These are phyloP conservation scores for Mustelus asterias DNA, from an alignment of 2,113 vertebrate genomes.

Conservation along the genomic window DNA sequence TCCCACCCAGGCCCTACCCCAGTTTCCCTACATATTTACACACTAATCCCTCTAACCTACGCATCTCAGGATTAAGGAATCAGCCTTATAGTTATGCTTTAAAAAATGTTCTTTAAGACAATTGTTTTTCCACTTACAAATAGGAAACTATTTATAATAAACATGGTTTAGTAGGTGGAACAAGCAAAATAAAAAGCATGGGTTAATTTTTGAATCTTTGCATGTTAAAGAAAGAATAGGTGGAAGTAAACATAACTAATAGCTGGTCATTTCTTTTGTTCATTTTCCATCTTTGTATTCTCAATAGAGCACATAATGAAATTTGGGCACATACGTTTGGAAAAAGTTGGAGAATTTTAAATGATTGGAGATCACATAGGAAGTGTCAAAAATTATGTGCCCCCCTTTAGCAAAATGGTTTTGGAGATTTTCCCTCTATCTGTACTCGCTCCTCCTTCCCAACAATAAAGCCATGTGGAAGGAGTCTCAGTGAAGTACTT, in stretches of 20 bases:
- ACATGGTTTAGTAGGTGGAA: background rate
- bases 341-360: background rate
- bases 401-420: background rate
- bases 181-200: no score
- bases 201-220: no score
- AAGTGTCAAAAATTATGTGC: background rate
- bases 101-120: background rate
- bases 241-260: no score
- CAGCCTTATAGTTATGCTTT: background rate
- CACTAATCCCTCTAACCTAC: no score
- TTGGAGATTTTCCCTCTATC: background rate
- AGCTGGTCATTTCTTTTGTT: background rate
- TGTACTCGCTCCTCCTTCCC: background rate
- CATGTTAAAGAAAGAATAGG: no score
- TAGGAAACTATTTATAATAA: background rate
- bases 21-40: no score
- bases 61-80: no score
- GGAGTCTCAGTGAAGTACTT: background rate
- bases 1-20: no score
- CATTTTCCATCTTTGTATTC: background rate
- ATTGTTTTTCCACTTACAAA: background rate
- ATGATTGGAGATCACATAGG: background rate
- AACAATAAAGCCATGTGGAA: background rate
- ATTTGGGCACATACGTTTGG: background rate
- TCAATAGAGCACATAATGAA: background rate